Evolutionary conservation across 2,797 vertebrate genomes (phyloP), one percentile per base, ranked within the genome.

Genomic region (Potorous gilbertii): DNA sequence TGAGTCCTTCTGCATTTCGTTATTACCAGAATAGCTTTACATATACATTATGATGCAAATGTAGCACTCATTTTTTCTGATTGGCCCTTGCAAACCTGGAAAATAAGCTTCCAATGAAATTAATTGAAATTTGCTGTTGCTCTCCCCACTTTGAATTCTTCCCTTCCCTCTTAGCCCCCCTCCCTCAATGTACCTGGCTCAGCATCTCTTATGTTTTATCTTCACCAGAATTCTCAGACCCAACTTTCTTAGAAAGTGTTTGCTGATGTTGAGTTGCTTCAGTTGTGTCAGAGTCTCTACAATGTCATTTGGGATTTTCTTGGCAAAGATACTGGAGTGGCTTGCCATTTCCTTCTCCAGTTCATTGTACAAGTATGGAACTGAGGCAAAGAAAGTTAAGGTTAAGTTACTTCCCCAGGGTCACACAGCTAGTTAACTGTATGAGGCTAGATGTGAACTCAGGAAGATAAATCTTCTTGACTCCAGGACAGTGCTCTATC

Each of bases 41-140:
- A 52, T 13, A 55, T 54, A 31, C 1, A 5, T 59, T 50, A n/a
- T n/a, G 34, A 13, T 1, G n/a, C 56, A 31, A 34, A 91, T 89
- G 28, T 6, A 89, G 16, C 74, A 55, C 46, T 34, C 8, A n/a
- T 92, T 74, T 57, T 93, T 95, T 54, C 40, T 27, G 89, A 3
- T 57, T 91, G 16, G 55, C 95, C 95, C 66, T 66, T 95, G 90
- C n/a, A 92, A 62, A 93, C 10, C n/a, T 81, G 92, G 31, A 94
- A 94, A 91, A 24, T 90, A 21, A 5, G 24, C n/a, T 87, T 28
- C 21, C 90, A 12, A 89, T 91, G 31, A 90, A 5, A 92, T 94
- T 34, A 91, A 50, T 96, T 94, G 94, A 34, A 97, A 14, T 93
- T 50, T 54, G 50, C 91, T 56, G 62, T 94, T 59, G n/a, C 93